phyloP scores from a whole-genome alignment of 2,113 vertebrate genomes.

The Aegithalos caudatus region DNA sequence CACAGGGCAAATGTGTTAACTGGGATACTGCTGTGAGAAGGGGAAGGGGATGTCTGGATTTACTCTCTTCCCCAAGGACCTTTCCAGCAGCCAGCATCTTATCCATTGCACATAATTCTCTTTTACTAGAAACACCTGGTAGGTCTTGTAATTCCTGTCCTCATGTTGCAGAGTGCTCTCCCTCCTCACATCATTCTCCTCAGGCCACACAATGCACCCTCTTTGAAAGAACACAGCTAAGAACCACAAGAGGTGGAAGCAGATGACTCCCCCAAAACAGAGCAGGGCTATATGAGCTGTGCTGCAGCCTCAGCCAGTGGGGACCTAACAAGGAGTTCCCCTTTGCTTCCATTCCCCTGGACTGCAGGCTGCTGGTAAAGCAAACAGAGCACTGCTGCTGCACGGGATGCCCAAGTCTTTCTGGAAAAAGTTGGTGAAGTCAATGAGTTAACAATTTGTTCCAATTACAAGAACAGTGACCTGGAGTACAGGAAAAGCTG shows the following conservation, averaged over 20 bases:
- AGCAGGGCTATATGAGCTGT: background rate
- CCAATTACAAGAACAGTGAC: background rate
- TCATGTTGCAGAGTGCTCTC: background rate
- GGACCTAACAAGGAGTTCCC: background rate
- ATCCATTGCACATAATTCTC: background rate
- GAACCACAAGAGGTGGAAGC: background rate
- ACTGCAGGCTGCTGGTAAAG: background rate
- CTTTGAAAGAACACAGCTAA: background rate
- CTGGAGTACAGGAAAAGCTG: background rate
- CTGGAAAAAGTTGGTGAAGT: background rate
- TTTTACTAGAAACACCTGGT: background rate
- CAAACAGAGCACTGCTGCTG: background rate
- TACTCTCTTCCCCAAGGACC: background rate
- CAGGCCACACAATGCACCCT: background rate
- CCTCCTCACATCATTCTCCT: background rate
- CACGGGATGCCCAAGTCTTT: background rate
- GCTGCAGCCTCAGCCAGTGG: accelerated
- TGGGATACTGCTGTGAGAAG: background rate
- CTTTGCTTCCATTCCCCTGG: background rate
- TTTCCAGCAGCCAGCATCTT: background rate
- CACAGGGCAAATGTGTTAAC: background rate
- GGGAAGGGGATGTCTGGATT: background rate
- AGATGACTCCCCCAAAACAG: background rate
- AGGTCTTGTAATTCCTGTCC: background rate
- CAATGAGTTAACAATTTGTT: background rate